Evolutionary conservation across 2,797 vertebrate genomes (phyloP).

Genomic region (Ataeniobius toweri): DNA sequence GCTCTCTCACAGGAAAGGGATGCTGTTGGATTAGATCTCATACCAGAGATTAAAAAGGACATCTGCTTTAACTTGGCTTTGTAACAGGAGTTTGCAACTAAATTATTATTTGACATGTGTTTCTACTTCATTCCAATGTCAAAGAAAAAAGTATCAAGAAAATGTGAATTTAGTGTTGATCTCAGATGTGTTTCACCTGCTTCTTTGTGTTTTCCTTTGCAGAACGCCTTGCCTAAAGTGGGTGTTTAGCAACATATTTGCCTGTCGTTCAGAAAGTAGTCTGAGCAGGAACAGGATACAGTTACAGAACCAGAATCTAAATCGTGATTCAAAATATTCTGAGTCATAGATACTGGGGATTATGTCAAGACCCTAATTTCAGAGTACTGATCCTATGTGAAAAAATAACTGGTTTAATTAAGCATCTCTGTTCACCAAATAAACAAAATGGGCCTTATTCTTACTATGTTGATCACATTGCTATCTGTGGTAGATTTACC

Average conservation of each 20-base stretch:
- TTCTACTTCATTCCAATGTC: constrained; percentile 27
- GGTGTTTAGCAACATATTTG: background rate
- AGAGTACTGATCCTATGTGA: background rate
- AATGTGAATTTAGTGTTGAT: constrained; percentile 6
- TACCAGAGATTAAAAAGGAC: constrained; percentile 60
- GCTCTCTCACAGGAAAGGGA: constrained; percentile 37
- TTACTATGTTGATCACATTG: background rate
- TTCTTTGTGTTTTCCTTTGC: background rate
- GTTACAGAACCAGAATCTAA: background rate
- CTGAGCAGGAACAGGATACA: background rate
- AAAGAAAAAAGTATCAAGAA: constrained; percentile 22
- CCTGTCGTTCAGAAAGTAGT: background rate
- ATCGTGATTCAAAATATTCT: background rate
- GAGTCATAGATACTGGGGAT: too few relatives aligned
- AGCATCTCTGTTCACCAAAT: background rate
- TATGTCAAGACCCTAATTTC: background rate
- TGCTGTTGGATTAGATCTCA: constrained; percentile 61
- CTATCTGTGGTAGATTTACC: background rate
- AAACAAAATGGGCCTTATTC: background rate
- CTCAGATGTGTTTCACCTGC: background rate
- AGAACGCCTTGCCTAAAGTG: background rate
- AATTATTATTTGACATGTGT: constrained; percentile 60
- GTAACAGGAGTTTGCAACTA: constrained; percentile 53
- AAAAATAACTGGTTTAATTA: background rate
- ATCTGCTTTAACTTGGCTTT: constrained; percentile 56